phyloP scores from a whole-genome alignment of 2,113 vertebrate species.

The Ptilonorhynchus violaceus region DNA sequence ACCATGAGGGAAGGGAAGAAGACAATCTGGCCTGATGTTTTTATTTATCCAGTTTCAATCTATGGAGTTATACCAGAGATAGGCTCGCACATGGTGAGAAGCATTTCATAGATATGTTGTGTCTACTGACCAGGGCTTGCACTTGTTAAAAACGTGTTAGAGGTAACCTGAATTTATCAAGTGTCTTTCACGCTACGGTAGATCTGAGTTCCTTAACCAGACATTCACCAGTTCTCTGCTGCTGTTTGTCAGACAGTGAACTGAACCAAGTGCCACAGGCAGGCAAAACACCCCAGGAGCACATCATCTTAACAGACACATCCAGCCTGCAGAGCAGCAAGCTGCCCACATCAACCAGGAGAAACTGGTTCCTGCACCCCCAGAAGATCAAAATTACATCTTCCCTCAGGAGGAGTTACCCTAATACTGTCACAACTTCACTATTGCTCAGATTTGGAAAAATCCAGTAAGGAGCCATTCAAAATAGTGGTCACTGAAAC shows the following conservation, averaged over 20 bases:
- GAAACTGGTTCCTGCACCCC: not conserved
- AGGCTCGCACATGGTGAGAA: not conserved
- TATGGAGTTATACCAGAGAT: not conserved
- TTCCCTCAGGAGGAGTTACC: not conserved
- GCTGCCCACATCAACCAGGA: not conserved
- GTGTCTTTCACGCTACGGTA: not conserved
- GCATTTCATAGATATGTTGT: not conserved
- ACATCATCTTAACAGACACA: not conserved
- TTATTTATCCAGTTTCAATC: not conserved
- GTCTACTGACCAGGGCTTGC: not conserved
- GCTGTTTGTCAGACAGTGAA: not conserved
- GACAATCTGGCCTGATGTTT: not conserved
- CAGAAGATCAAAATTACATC: not conserved
- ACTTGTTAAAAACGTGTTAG: not conserved
- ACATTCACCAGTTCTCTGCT: not conserved
- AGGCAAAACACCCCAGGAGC: not conserved
- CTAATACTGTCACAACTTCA: not conserved
- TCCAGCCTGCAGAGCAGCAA: not conserved
- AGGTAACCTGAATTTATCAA: not conserved
- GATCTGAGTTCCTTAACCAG: not conserved
- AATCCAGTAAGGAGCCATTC: not conserved
- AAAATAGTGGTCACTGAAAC: not conserved
- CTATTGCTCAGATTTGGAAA: not conserved
- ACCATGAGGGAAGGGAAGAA: not conserved
- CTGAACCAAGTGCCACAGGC: not conserved